phyloP scores from a whole-genome alignment of 2,888 invertebrate genomes.

The Busseola fusca region DNA sequence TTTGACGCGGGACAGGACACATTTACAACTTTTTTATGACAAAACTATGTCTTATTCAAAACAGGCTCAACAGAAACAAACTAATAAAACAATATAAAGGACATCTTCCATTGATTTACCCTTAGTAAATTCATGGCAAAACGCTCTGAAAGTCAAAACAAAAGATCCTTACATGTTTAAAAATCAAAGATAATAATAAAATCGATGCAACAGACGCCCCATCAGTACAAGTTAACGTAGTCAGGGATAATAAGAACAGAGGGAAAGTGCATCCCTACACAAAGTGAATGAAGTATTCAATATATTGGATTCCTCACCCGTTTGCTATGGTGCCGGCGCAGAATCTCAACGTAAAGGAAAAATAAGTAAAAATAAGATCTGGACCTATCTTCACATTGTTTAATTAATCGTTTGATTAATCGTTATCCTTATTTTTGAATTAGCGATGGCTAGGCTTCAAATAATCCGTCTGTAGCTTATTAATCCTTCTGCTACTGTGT shows the following conservation, averaged over 20 bases:
- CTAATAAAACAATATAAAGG: neutral
- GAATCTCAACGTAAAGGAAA: slow-evolving; percentile 33
- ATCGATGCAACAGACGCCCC: neutral
- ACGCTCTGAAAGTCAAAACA: neutral
- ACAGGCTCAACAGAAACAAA: neutral
- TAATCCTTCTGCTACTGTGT: neutral
- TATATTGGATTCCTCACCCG: slow-evolving; percentile 62
- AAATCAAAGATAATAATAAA: neutral
- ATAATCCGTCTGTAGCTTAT: neutral
- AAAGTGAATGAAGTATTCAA: slow-evolving; percentile 60
- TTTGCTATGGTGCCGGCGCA: slow-evolving; percentile 47
- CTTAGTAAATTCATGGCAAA: neutral
- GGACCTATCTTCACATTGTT: too few relatives aligned
- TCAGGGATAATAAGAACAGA: slow-evolving; percentile 41
- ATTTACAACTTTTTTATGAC: neutral
- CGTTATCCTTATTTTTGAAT: neutral
- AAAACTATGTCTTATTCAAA: neutral
- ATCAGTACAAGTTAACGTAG: neutral
- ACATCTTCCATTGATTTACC: neutral
- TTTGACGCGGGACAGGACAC: neutral
- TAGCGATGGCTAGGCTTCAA: neutral
- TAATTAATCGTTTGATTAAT: too few relatives aligned
- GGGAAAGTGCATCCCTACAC: slow-evolving; percentile 43
- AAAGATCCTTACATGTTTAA: neutral
- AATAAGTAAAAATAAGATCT: too few relatives aligned